phyloP scores from a whole-genome alignment of 2,888 invertebrate species.

The Galerucella nymphaeae region DNA sequence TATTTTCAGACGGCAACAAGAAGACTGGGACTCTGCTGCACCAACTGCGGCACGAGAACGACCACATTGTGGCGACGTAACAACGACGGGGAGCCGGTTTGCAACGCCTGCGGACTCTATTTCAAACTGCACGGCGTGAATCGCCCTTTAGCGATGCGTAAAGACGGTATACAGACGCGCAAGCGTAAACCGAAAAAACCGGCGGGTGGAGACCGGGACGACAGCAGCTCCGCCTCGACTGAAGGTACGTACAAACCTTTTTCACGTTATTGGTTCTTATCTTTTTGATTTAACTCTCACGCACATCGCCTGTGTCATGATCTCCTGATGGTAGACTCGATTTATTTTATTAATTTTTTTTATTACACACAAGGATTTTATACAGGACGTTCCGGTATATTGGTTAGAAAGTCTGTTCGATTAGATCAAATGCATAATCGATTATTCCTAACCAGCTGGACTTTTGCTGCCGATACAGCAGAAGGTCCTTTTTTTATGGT shows the following conservation, averaged over 20 bases:
- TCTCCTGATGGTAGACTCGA: constrained; percentile 50
- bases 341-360: constrained; percentile 48
- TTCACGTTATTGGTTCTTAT: constrained; percentile 42
- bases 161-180: constrained; percentile 95
- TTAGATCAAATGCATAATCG: too few species aligned
- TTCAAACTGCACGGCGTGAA: constrained; percentile 95
- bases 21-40: constrained; percentile 91
- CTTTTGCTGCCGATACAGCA: too few species aligned
- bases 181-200: constrained; percentile 93
- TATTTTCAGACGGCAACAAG: constrained; percentile 82
- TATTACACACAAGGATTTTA: constrained; percentile 7
- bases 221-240: constrained; percentile 59
- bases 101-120: constrained; percentile 98
- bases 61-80: constrained; percentile 98
- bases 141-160: constrained; percentile 93
- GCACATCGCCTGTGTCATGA: constrained; percentile 47
- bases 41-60: constrained; percentile 96
- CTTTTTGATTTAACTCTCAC: constrained; percentile 19
- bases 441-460: too few species aligned
- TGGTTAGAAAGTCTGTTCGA: too few species aligned
- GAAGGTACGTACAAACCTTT: constrained; percentile 60
- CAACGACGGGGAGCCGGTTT: constrained; percentile 98
- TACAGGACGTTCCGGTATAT: background rate
- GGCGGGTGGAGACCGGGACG: constrained; percentile 63
- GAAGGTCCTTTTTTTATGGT: too few species aligned